Evolutionary conservation across 2,113 vertebrate genomes (phyloP).

Genomic region (Microtus oregoni): DNA sequence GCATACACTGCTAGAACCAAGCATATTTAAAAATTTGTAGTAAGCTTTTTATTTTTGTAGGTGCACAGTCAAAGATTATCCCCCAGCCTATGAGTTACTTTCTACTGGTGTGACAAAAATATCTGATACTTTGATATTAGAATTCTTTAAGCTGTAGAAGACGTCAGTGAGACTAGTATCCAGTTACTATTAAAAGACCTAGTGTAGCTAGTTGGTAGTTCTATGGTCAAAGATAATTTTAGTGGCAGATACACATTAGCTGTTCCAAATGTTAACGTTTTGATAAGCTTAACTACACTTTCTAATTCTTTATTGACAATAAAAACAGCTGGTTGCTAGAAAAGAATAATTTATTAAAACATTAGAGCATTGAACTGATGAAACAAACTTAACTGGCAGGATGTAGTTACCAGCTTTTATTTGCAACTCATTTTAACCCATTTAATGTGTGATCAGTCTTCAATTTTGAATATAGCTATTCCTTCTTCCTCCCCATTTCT

Average conservation of each 20-base stretch:
- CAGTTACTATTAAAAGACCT: neutral
- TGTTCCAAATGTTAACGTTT: neutral
- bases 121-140: neutral
- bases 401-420: neutral
- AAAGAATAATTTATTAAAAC: neutral
- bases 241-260: neutral
- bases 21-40: neutral
- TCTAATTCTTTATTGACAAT: constrained; percentile 25
- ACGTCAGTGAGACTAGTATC: neutral
- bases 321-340: neutral
- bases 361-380: neutral
- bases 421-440: neutral
- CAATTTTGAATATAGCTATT: neutral
- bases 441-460: neutral
- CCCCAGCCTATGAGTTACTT: neutral
- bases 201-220: neutral
- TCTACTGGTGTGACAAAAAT: too few relatives aligned
- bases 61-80: neutral
- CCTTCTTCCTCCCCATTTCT: neutral
- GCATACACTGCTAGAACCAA: neutral
- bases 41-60: neutral
- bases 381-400: neutral
- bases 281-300: neutral
- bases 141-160: neutral
- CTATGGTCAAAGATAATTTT: neutral